Conservation (phyloP, 2,113 vertebrate genomes). For the Ia io region DNA sequence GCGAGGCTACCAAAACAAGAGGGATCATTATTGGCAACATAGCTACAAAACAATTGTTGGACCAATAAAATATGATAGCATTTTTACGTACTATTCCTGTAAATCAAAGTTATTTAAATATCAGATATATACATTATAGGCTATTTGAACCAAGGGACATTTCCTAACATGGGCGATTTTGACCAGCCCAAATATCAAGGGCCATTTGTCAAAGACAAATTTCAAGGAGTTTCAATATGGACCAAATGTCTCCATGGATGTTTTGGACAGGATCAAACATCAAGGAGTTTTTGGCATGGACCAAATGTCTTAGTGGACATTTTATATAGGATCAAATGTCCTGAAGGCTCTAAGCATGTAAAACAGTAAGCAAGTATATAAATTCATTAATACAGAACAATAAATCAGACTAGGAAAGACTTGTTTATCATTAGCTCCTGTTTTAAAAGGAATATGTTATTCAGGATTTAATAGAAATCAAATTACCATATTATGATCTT, state of each 20-base stretch:
- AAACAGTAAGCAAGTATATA: constrained; percentile 53
- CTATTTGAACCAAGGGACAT: background rate
- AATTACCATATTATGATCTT: constrained; percentile 62
- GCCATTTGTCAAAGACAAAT: background rate
- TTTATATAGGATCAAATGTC: background rate
- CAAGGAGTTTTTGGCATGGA: background rate
- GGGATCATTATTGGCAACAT: background rate
- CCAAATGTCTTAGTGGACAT: background rate
- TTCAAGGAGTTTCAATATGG: background rate
- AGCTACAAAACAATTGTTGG: background rate
- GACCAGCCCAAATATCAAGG: background rate
- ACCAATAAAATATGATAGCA: background rate
- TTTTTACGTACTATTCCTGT: background rate
- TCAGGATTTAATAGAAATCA: constrained; percentile 73
- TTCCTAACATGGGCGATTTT: background rate
- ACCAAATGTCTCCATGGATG: background rate
- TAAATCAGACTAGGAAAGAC: constrained; percentile 59
- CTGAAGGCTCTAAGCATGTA: constrained; percentile 17
- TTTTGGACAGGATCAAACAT: background rate
- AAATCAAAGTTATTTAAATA: background rate
- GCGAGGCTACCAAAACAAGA: background rate
- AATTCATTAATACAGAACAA: constrained; percentile 67
- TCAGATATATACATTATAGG: background rate
- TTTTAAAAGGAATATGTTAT: constrained; percentile 69
- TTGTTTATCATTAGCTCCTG: constrained; percentile 68